Evolutionary conservation across 1,140 invertebrate genomes (phyloP).

Genomic region (Microplitis demolitor): DNA sequence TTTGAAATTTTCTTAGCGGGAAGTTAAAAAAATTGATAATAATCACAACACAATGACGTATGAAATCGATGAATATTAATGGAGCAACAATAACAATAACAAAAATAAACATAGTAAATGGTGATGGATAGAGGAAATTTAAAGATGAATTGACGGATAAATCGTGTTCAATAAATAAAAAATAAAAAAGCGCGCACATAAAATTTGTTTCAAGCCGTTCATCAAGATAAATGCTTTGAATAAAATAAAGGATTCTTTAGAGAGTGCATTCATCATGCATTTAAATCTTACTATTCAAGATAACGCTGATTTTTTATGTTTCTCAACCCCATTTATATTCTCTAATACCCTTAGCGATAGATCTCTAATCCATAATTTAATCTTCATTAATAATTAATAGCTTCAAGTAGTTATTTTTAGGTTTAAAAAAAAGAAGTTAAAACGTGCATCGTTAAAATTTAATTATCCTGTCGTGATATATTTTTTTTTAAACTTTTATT

Average conservation of each 20-base stretch:
- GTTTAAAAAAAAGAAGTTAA: too few species aligned
- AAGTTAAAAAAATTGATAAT: background rate
- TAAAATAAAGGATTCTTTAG: background rate
- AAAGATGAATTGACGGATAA: conserved; percentile 4
- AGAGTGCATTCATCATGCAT: background rate
- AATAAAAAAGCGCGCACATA: background rate
- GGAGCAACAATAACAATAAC: background rate
- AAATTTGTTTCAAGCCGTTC: background rate
- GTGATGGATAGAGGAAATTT: conserved; percentile 11
- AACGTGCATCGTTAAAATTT: too few species aligned
- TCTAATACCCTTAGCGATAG: too few species aligned
- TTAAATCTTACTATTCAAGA: background rate
- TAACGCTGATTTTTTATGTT: background rate
- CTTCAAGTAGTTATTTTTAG: too few species aligned
- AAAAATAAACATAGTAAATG: background rate
- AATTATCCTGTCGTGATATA: too few species aligned
- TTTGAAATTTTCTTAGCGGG: background rate
- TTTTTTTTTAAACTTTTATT: too few species aligned
- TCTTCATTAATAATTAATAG: too few species aligned
- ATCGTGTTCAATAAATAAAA: background rate
- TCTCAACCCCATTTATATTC: too few species aligned
- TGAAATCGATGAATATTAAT: background rate
- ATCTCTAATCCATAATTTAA: too few species aligned
- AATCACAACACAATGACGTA: background rate
- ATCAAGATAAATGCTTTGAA: background rate